Evolutionary conservation across 2,113 vertebrate genomes (phyloP).

Genomic region (Machaerirhynchus nigripectus): DNA sequence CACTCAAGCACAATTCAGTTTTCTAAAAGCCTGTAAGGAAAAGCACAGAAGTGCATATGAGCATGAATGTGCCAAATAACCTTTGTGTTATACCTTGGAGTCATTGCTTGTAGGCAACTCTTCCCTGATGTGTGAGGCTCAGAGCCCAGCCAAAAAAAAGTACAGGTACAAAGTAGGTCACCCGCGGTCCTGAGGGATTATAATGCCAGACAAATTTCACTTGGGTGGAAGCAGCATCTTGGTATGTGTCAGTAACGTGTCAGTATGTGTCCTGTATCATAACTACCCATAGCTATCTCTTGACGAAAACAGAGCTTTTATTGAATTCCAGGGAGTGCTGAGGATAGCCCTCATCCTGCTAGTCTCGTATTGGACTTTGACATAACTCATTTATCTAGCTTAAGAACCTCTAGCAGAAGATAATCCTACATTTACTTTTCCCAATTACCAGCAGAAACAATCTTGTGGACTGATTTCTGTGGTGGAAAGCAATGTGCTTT

Average conservation of each 20-base stretch:
- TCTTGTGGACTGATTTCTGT: not conserved
- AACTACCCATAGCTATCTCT: not conserved
- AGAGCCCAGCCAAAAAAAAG: not conserved
- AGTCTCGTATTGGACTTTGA: not conserved
- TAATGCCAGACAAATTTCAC: not conserved
- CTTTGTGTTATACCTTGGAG: not conserved
- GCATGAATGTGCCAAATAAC: not conserved
- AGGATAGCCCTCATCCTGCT: not conserved
- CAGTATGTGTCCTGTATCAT: not conserved
- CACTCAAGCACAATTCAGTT: not conserved
- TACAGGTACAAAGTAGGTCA: not conserved
- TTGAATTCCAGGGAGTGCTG: not conserved
- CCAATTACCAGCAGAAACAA: not conserved
- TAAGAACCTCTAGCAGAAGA: not conserved
- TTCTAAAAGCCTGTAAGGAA: not conserved
- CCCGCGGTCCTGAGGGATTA: not conserved
- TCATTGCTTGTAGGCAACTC: not conserved
- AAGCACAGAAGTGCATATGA: not conserved
- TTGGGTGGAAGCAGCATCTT: not conserved
- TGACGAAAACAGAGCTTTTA: not conserved
- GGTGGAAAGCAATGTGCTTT: not conserved
- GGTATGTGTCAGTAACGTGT: not conserved
- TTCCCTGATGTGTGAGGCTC: not conserved
- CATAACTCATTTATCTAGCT: not conserved
- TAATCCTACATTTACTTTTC: not conserved